These are phyloP conservation scores for Rhabdomys pumilio DNA, from an alignment of 2,797 vertebrate genomes.

Conservation along the genomic window DNA sequence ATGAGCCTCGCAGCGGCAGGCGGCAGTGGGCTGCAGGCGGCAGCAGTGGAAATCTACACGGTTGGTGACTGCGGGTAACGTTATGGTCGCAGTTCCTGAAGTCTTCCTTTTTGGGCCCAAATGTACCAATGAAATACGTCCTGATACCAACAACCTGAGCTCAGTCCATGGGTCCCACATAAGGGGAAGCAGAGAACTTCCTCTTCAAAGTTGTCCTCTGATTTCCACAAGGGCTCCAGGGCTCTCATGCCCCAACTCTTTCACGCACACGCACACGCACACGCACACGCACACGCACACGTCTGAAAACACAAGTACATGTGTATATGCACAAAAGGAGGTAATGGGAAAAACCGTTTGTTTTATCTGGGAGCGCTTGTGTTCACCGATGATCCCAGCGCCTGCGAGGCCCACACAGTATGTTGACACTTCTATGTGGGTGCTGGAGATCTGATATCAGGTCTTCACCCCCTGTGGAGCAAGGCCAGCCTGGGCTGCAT, in stretches of 20 bases:
- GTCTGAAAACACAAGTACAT: background rate
- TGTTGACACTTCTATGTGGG: background rate
- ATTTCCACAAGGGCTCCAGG: background rate
- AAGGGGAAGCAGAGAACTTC: background rate
- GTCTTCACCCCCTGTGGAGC: background rate
- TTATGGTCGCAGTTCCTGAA: no score
- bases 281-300: background rate
- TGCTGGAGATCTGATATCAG: background rate
- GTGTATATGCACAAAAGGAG: background rate
- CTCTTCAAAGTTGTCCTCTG: background rate
- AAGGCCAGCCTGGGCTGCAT: background rate
- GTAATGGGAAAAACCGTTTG: background rate
- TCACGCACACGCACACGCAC: background rate
- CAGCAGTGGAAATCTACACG: no score
- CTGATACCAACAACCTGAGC: no score
- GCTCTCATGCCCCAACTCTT: no score
- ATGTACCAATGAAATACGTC: no score
- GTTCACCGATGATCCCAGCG: background rate
- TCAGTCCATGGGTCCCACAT: background rate
- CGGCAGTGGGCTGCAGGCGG: no score
- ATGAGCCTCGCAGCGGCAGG: no score
- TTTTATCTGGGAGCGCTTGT: background rate
- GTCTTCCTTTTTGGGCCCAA: no score
- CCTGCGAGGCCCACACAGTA: background rate
- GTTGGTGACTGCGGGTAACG: no score